Conservation (phyloP, 2,797 vertebrate genomes). For the Diglossa cyanea region DNA sequence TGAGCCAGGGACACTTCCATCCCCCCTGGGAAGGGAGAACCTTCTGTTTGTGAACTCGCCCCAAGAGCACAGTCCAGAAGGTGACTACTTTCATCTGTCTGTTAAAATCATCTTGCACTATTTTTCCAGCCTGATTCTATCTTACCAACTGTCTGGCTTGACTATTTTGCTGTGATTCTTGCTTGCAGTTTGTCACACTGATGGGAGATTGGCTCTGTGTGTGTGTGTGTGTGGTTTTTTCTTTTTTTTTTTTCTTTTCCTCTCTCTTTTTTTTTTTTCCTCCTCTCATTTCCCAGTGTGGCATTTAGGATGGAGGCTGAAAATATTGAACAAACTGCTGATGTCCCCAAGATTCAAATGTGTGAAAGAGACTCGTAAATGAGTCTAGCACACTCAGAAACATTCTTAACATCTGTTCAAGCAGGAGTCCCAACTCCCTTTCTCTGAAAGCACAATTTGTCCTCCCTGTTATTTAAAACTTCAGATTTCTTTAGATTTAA, state of each 20-base stretch:
- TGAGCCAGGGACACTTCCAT: neutral
- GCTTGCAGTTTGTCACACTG: slow-evolving; percentile 19
- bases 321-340: slow-evolving; percentile 64
- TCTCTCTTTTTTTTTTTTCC: neutral
- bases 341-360: slow-evolving; percentile 56
- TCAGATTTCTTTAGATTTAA: neutral
- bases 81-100: neutral
- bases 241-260: rapidly evolving
- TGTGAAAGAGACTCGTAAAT: slow-evolving; percentile 66
- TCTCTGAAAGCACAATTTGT: slow-evolving; percentile 62
- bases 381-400: slow-evolving; percentile 66
- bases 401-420: slow-evolving; percentile 62
- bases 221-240: neutral
- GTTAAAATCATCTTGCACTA: slow-evolving; percentile 1
- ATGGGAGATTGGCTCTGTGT: neutral
- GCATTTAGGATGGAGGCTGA: slow-evolving; percentile 54
- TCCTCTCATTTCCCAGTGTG: neutral
- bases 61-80: neutral
- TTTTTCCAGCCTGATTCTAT: slow-evolving; percentile 17
- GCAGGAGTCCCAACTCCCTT: slow-evolving; percentile 39
- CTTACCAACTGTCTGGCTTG: slow-evolving; percentile 32
- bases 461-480: slow-evolving; percentile 49
- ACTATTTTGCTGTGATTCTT: slow-evolving; percentile 1
- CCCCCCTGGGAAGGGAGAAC: neutral
- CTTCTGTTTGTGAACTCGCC: neutral